Evolutionary conservation across 1,140 invertebrate species (phyloP), one percentile per base, ranked within the genome.

Genomic region (Zelostemma sp.): DNA sequence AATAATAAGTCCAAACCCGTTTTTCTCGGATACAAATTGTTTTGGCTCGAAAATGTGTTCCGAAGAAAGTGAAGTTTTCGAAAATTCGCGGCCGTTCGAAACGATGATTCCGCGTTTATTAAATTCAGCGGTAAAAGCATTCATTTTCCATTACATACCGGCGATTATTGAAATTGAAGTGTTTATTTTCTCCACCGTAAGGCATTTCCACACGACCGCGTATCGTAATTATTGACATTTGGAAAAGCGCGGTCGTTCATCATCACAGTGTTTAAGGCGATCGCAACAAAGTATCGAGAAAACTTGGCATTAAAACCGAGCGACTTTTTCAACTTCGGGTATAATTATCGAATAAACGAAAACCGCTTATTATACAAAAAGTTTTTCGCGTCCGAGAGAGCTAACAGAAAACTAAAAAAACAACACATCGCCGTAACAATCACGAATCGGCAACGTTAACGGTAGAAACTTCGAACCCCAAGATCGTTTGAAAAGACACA

Each of bases 71-170:
- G 21, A 46, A 45, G 54, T 62, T 47, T 40, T 2, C 15, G 8
- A 21, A 4, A 15, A 51, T 16, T 15, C 15, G 21, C 21, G n/a
- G 21, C 8, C 21, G 8, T 25, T 4, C 21, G 21, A 25, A 8
- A 3, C 21, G 21, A 3, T 4, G 8, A 8, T 3, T 25, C 21
- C n/a, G n/a, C 35, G 3, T 38, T 38, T 38, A 2, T 1, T 38
- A 5, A 57, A 57, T 58, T 59, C 58, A 16, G 49, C 40, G 25
- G 51, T 11, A 21, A 21, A 12, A 17, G 48, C 5, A 40, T 51
- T 59, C 45, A 17, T 56, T 64, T 64, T 54, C 57, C 61, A 59
- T 63, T 63, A 43, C 43, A 66, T 65, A 61, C 59, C 58, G 58
- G 62, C 66, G 65, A 71, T 71, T 53, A 58, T 33, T 57, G 57